Evolutionary conservation across 2,797 vertebrate genomes (phyloP), one percentile per base, ranked within the genome.

Genomic region (Stomatorhinus walkeri): DNA sequence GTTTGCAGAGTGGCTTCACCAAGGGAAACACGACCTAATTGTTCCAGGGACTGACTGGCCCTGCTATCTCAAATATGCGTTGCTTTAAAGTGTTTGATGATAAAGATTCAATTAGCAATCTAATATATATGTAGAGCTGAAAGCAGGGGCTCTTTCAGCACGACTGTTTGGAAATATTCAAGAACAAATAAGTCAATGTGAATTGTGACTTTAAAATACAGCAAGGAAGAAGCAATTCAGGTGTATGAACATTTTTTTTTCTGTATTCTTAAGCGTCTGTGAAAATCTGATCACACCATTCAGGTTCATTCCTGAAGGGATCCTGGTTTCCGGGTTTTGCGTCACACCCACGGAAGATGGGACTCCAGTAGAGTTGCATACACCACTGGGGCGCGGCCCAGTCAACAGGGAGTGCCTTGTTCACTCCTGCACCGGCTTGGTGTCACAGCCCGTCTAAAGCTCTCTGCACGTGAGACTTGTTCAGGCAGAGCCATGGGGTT

Each of bases 381-480:
- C 22, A 4, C 24, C 83, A 14, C 10, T 49, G 22, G 48, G 83
- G 22, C 22, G 24, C 8, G 49, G 83, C 83, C 8, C 46, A 14
- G 43, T 85, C n/a, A 0, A 24, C 3, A 52, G 12, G 24, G n/a
- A 52, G 83, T 14, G 24, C 46, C 48, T 12, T 24, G 83, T 51
- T 51, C 48, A n/a, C n/a, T 84, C 81, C 46, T 85, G 83, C 48
- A 85, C 48, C n/a, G 48, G 83, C 83, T n/a, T 5, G 83, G n/a
- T 12, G 83, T 32, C 83, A 49, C 48, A 43, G 72, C 32, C 36
- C 16, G 7, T 9, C n/a, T 52, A 52, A 85, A 52, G 19, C 81
- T 14, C n/a, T 10, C 81, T 84, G 81, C 40, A 84, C 24, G 22
- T 28, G 83, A 48, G 83, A 19, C 48, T 4, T 28, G 19, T 49